A percentile compares a stretch with the other conserved stretches of the same genome.
Conservation (phyloP, 2,113 vertebrate species). For the Clarias magur region DNA sequence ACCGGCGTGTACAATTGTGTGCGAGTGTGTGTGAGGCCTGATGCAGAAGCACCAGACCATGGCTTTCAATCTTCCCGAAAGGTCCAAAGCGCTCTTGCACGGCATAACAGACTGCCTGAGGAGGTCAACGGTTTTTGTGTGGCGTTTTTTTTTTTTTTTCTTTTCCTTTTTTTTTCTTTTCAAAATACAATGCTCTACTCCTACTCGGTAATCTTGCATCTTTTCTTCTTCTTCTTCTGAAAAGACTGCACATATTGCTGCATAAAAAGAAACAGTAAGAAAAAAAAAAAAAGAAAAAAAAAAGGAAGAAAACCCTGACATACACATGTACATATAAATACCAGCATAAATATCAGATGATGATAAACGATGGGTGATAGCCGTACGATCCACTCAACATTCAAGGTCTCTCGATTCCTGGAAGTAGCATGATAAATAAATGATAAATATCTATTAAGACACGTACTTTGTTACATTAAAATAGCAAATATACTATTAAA, state of each 20-base stretch:
- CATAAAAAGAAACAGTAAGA: not conserved
- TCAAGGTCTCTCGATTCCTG: constrained; percentile 33
- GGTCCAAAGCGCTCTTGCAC: constrained; percentile 13
- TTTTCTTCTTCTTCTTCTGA: constrained; percentile 40
- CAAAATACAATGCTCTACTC: constrained; percentile 20
- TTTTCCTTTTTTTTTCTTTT: not conserved
- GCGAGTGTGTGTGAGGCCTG: constrained; percentile 23
- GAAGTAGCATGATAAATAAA: constrained; percentile 51
- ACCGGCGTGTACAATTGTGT: constrained; percentile 35
- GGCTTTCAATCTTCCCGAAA: constrained; percentile 51
- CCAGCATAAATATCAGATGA: constrained; percentile 52
- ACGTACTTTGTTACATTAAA: constrained; percentile 54
- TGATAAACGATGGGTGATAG: constrained; percentile 46
- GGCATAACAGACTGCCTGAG: constrained; percentile 49
- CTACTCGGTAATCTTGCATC: not conserved
- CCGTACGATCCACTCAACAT: constrained; percentile 50
- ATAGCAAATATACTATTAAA: constrained; percentile 56
- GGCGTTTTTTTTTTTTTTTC: constrained; percentile 17
- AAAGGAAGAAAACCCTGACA: constrained; percentile 18
- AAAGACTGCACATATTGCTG: constrained; percentile 56
- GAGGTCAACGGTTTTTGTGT: constrained; percentile 47
- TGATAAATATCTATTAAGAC: constrained; percentile 68
- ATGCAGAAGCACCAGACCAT: constrained; percentile 45
- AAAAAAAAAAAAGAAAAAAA: not conserved
- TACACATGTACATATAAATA: constrained; percentile 51